A percentile compares a stretch with the other conserved stretches of the same genome.
Conservation (phyloP, 2,797 vertebrate genomes). For the Molossus alvarezi region DNA sequence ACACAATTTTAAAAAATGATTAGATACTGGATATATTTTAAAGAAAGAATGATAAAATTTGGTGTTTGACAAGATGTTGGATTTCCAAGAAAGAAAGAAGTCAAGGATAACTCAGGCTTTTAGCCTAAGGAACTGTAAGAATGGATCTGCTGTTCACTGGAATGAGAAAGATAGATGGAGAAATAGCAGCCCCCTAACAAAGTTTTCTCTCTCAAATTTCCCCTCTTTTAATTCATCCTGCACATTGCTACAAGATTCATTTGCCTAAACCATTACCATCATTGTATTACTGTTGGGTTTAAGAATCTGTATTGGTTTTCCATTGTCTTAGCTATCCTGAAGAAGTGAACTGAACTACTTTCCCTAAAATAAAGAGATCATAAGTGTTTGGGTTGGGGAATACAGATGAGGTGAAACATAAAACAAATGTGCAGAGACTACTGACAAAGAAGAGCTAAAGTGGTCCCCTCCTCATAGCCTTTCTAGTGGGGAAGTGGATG, state of each 20-base stretch:
- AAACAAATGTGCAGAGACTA: neutral
- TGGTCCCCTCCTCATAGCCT: neutral
- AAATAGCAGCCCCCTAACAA: neutral
- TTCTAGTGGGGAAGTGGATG: neutral
- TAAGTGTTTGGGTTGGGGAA: neutral
- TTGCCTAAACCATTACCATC: neutral
- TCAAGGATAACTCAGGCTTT: neutral
- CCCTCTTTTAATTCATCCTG: constrained; percentile 8
- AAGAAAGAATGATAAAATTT: neutral
- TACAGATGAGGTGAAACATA: neutral
- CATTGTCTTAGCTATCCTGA: neutral
- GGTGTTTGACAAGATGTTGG: neutral
- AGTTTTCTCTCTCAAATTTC: neutral
- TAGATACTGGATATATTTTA: neutral
- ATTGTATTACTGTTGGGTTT: neutral
- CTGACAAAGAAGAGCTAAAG: neutral
- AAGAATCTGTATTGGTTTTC: neutral
- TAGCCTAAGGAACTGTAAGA: neutral
- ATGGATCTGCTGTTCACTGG: neutral
- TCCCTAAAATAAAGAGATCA: constrained; percentile 24
- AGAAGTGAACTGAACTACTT: neutral
- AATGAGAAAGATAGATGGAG: neutral
- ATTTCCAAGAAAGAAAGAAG: neutral
- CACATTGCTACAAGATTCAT: neutral
- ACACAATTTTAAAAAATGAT: neutral